Evolutionary conservation across 2,113 vertebrate genomes (phyloP).

Genomic region (Mormyrus lacerda): DNA sequence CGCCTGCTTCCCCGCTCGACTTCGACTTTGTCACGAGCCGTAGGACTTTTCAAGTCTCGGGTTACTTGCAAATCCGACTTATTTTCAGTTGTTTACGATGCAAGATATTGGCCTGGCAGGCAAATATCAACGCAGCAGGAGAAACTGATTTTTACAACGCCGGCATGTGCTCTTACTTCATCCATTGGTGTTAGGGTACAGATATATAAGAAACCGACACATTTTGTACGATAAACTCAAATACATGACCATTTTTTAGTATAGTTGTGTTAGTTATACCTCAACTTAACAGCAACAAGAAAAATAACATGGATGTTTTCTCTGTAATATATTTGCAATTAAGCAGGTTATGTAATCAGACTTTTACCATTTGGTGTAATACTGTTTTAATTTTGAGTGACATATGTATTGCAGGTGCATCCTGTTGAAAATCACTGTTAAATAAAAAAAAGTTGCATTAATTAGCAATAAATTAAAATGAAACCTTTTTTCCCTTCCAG

Average conservation of each 20-base stretch:
- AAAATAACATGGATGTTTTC: not conserved
- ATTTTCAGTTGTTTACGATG: not conserved
- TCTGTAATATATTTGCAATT: not conserved
- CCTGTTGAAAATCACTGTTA: not conserved
- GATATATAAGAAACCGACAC: not conserved
- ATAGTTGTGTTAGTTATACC: not conserved
- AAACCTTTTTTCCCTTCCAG: conserved; percentile 20
- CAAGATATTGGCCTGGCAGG: not conserved
- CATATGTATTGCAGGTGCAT: not conserved
- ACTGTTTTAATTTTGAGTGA: not conserved
- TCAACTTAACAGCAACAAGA: not conserved
- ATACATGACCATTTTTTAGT: not conserved
- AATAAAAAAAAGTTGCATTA: conserved; percentile 40
- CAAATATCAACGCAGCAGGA: not conserved
- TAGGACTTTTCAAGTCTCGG: not conserved
- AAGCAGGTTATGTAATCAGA: not conserved
- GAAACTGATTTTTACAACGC: not conserved
- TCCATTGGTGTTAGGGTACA: not conserved
- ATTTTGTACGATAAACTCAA: not conserved
- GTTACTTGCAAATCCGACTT: not conserved
- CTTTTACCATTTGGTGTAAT: not conserved
- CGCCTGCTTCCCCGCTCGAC: not conserved
- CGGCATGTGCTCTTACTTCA: not conserved
- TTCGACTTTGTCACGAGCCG: not conserved
- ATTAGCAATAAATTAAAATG: conserved; percentile 47